Evolutionary conservation across 2,113 vertebrate genomes (phyloP), one percentile per base, ranked within the genome.

Genomic region (Paradoxurus hermaphroditus): DNA sequence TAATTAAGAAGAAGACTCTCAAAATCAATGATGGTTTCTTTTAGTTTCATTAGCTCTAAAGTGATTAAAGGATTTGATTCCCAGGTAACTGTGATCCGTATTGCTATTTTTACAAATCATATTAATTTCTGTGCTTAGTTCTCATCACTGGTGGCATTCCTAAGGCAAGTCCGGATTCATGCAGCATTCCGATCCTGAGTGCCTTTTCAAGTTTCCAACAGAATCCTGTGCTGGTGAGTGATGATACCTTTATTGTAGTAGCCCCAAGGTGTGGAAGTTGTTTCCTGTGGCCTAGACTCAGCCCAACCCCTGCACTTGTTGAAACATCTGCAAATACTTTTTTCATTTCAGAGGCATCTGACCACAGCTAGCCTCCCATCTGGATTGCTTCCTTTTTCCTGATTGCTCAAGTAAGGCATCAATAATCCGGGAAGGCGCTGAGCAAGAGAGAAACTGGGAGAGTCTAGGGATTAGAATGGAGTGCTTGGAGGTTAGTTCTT

Each of bases 271-370:
- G 92, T 94, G 88, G 97, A 98, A 96, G 97, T 59, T 70, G 95
- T 90, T 98, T 98, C 94, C 96, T 92, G 91, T 70, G 82, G 92
- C 78, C 72, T 88, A 89, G 86, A 75, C 86, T 56, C 56, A 77
- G 95, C 75, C 95, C 92, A 70, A 25, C 75, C 92, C 81, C 82
- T 96, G n/a, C 53, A 67, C 89, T 97, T 91, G 88, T 79, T 85
- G 93, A 90, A 95, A 97, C 98, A 97, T 97, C 98, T 98, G 97
- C 95, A 97, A 97, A 93, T 84, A 93, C 91, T 98, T 97, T 94
- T 49, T 91, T 97, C 95, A 83, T 86, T 97, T 94, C 78, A 81
- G 68, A 97, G 91, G 95, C 96, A 90, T 97, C 93, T 96, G 96
- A 96, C 91, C 96, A 91, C 75, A 81, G 82, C 12, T 16, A 87